Base-by-base conservation (phyloP, 2,797 vertebrate species). In the Acrossocheilus fasciatus region DNA sequence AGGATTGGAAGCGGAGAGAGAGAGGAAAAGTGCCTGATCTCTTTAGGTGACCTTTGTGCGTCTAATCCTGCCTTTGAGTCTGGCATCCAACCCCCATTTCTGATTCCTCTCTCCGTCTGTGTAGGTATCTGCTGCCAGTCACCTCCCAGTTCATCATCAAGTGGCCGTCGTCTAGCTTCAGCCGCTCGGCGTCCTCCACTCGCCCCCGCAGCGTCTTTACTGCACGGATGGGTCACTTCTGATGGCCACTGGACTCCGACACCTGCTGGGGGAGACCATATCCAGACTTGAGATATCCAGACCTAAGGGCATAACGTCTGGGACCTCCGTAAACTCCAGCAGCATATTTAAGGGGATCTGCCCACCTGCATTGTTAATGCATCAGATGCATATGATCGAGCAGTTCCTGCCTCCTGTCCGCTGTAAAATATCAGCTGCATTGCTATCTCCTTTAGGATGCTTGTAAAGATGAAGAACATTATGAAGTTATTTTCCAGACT, bases 41-140 rank as follows among this genome's bases (percentile, higher is more conserved):
- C 92, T 91, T 92, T 91, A 90, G 88, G 76, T 92, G 93, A 95
- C 94, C 93, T 95, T 93, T 95, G 91, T 87, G 92, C 89, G 89
- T 94, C 93, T 95, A 94, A 96, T 95, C 95, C 93, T 81, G 78
- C 89, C 93, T 92, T 92, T 92, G 88, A 88, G 89, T 92, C 88
- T 92, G 89, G 91, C 92, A 92, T 94, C 93, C 93, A 90, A 81
- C 91, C 91, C 86, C 86, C 88, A 62, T 93, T 92, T 90, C 90
- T 93, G 70, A 79, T 86, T 84, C 69, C 62, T 75, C 23, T 86
- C 54, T 83, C 80, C 92, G 91, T 95, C 93, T 95, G 92, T 95
- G 94, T 96, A 99, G 98, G 97, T 98, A 95, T 96, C 96, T 98
- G 94, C 95, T 99, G 95, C 97, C 98, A 96, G 96, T 97, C 95